A percentile compares a stretch with the other conserved stretches of the same genome.
phyloP scores from a whole-genome alignment of 1,140 invertebrate species.

The Rhopalosiphum maidis region DNA sequence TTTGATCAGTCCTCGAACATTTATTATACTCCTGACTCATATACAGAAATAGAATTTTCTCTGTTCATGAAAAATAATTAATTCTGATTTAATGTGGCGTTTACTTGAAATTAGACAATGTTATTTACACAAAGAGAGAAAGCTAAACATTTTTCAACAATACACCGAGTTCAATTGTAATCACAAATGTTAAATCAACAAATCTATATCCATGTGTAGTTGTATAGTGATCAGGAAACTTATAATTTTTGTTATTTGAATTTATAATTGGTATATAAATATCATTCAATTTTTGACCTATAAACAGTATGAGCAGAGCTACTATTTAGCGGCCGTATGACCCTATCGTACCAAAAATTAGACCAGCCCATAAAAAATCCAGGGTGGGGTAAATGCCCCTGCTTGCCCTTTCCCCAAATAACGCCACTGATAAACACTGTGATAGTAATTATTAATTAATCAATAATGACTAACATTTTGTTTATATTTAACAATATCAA shows the following conservation, averaged over 20 bases:
- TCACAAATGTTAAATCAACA: background rate
- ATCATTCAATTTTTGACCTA: too few relatives aligned
- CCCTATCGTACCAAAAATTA: too few relatives aligned
- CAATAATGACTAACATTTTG: too few relatives aligned
- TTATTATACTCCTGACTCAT: background rate
- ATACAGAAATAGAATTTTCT: background rate
- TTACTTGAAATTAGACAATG: background rate
- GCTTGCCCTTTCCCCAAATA: too few relatives aligned
- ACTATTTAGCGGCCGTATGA: too few relatives aligned
- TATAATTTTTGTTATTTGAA: background rate
- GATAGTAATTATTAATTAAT: too few relatives aligned
- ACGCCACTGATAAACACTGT: too few relatives aligned
- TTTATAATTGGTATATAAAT: background rate
- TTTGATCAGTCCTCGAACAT: background rate
- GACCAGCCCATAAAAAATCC: too few relatives aligned
- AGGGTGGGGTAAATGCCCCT: too few relatives aligned
- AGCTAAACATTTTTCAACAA: background rate
- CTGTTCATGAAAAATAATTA: constrained; percentile 19
- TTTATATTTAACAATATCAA: too few relatives aligned
- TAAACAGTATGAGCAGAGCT: too few relatives aligned
- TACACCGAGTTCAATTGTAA: constrained; percentile 34
- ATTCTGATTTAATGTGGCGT: background rate
- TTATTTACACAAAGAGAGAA: constrained; percentile 26
- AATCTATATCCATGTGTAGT: constrained; percentile 6
- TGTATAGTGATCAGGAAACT: background rate